Evolutionary conservation across 2,113 vertebrate species (phyloP).

Genomic region (Gopherus flavomarginatus): DNA sequence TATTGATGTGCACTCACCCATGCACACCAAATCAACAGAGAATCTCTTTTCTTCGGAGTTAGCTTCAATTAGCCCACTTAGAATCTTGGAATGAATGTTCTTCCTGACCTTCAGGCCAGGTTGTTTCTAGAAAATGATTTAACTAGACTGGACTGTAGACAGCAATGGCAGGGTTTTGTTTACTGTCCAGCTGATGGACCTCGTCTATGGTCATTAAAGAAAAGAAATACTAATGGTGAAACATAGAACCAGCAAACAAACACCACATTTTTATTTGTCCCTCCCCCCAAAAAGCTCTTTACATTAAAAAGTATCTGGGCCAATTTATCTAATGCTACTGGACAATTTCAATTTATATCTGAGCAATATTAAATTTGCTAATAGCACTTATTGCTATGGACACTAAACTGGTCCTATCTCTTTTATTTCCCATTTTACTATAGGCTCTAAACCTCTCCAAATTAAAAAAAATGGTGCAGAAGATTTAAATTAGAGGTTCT

Average conservation of each 20-base stretch:
- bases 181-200: not conserved
- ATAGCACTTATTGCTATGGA: not conserved
- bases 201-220: not conserved
- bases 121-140: conserved; percentile 73
- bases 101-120: conserved; percentile 76
- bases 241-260: not conserved
- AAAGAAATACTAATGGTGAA: not conserved
- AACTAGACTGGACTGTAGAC: conserved; percentile 56
- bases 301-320: not conserved
- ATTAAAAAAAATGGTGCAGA: not conserved
- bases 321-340: not conserved
- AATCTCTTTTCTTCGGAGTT: conserved; percentile 75
- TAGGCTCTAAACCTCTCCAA: not conserved
- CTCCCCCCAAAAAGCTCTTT: not conserved
- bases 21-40: conserved; percentile 75
- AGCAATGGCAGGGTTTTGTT: conserved; percentile 15
- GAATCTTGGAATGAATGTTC: conserved; percentile 76
- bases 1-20: conserved; percentile 71
- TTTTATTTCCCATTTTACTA: not conserved
- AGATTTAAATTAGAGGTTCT: not conserved
- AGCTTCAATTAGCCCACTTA: conserved; percentile 78
- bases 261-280: not conserved
- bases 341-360: not conserved
- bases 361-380: not conserved
- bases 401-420: not conserved